A percentile compares a stretch with the other conserved stretches of the same genome.
These are phyloP conservation scores for Machaerirhynchus nigripectus DNA, from an alignment of 2,113 vertebrate species.

Conservation along the genomic window DNA sequence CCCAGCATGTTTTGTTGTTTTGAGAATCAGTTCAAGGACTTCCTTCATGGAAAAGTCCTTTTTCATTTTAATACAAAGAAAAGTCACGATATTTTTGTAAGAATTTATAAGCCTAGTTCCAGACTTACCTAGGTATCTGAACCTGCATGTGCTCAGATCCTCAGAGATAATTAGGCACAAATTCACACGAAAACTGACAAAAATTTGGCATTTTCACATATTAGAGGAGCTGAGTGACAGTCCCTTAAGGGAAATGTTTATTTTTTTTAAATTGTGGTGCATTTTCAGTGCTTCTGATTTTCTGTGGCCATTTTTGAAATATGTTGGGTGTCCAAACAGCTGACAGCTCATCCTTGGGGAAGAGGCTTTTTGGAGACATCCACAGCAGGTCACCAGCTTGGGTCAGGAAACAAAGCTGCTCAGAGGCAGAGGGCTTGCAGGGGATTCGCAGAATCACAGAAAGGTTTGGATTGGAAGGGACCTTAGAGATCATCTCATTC, in stretches of 20 bases:
- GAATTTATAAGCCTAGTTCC: not conserved
- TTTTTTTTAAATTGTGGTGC: not conserved
- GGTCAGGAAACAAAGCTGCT: not conserved
- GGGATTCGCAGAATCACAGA: not conserved
- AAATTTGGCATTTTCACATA: not conserved
- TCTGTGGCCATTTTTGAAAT: not conserved
- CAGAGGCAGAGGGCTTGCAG: not conserved
- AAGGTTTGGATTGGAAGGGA: not conserved
- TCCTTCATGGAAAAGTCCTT: not conserved
- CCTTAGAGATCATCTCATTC: fast-evolving
- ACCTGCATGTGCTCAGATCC: not conserved
- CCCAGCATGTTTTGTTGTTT: not conserved
- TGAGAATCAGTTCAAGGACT: not conserved
- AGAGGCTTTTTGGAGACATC: not conserved
- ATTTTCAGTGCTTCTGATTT: not conserved
- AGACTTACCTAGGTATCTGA: not conserved
- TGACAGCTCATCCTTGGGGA: not conserved
- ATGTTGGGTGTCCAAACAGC: not conserved
- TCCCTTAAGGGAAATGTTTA: not conserved
- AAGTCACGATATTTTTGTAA: not conserved
- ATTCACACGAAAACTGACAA: not conserved
- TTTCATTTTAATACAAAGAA: not conserved
- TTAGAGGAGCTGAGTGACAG: not conserved
- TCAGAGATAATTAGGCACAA: not conserved
- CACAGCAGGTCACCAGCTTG: not conserved